These are phyloP conservation scores for Miniopterus natalensis DNA, from an alignment of 2,113 vertebrate species.

Conservation along the genomic window DNA sequence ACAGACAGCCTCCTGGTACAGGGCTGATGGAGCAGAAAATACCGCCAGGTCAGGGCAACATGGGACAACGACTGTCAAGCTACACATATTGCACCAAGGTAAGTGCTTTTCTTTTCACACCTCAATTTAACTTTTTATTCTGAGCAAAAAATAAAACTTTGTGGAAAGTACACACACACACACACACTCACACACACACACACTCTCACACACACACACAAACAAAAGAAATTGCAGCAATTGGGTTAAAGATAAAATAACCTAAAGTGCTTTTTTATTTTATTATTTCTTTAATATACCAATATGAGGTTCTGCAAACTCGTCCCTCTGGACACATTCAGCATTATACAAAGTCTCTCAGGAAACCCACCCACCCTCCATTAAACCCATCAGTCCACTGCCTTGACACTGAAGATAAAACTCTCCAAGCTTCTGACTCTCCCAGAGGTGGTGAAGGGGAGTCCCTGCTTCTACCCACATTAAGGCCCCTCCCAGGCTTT, in stretches of 20 bases:
- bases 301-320: slow-evolving; percentile 88
- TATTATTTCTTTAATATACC: slow-evolving; percentile 87
- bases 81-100: slow-evolving; percentile 90
- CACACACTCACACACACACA: slow-evolving; percentile 68
- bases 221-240: slow-evolving; percentile 91
- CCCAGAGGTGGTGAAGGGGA: slow-evolving; percentile 49
- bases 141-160: slow-evolving; percentile 90
- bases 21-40: slow-evolving; percentile 59
- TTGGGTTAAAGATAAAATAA: slow-evolving; percentile 91
- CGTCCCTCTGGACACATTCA: slow-evolving; percentile 85
- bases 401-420: slow-evolving; percentile 65
- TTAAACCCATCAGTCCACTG: slow-evolving; percentile 63
- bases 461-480: slow-evolving; percentile 41
- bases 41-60: slow-evolving; percentile 74
- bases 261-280: slow-evolving; percentile 91
- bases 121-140: slow-evolving; percentile 88
- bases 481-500: slow-evolving; percentile 33
- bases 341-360: slow-evolving; percentile 83
- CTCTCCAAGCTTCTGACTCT: slow-evolving; percentile 30
- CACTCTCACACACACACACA: neutral
- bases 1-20: slow-evolving; percentile 62
- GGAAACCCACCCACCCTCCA: slow-evolving; percentile 72
- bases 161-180: slow-evolving; percentile 80
- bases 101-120: slow-evolving; percentile 90
- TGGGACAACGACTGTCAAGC: slow-evolving; percentile 83